Base-by-base conservation (phyloP, 2,113 vertebrate species). In the Rafetus swinhoei region DNA sequence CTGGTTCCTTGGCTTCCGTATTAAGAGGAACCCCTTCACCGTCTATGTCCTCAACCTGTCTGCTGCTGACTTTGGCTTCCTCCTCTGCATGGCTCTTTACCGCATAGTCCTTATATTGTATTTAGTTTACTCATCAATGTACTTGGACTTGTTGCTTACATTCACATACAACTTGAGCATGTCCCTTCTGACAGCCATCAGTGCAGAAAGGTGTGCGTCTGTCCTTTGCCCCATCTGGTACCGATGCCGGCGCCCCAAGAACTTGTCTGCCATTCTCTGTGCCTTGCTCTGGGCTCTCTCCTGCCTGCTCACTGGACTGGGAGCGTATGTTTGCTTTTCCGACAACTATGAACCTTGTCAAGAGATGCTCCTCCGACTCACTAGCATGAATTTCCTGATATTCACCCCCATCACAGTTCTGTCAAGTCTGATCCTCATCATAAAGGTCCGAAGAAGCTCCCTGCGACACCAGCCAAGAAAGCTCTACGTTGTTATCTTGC, bases 41-140 rank as follows among this genome's bases (percentile, higher is more conserved):
- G 32, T 97, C 89, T 98, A 98, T 93, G 97, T 98, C 94, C 94
- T 98, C 57, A 98, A 98, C 95, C 91, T 98, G 97, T 98, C 98
- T 0, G 86, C 95, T 1, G 98, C 98, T 0, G 98, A 98, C 79
- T 93, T 95, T 0, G 90, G 89, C 1, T 98, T 97, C n/a, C 97
- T 98, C 74, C 93, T 96, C 65, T 98, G 97, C 96, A 97, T 97
- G 8, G 96, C 97, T 2, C 53, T 97, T 69, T 18, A n/a, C 15
- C 7, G n/a, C n/a, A n/a, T n/a, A n/a, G n/a, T 18, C n/a, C n/a
- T n/a, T 6, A 16, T n/a, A 69, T 9, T 16, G 32, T n/a, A n/a
- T n/a, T n/a, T n/a, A n/a, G n/a, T n/a, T n/a, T n/a, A 69, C 62
- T n/a, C 29, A 69, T 7, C 1, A 3, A 69, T 2, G 3, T n/a